A percentile compares a stretch with the other conserved stretches of the same genome.
These are phyloP conservation scores for Platycnemis pennipes DNA, from an alignment of 2,888 invertebrate genomes.

Conservation along the genomic window DNA sequence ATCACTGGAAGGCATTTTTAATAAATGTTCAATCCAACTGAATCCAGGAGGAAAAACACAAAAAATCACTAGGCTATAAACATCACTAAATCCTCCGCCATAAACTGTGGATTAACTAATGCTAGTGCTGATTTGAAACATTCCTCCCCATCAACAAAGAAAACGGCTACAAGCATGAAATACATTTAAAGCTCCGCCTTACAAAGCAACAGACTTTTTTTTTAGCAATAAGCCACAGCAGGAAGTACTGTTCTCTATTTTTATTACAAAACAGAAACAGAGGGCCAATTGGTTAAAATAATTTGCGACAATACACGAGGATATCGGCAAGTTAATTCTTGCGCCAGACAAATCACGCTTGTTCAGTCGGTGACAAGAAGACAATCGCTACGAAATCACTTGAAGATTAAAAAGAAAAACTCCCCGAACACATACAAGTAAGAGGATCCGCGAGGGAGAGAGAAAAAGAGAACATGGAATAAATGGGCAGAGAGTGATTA, in stretches of 20 bases:
- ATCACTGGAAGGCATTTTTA: no score
- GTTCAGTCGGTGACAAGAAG: background rate
- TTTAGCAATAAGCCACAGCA: background rate
- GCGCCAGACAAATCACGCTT: background rate
- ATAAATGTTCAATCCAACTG: no score
- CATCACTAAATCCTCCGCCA: no score
- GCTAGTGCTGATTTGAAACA: no score
- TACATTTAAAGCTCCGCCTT: background rate
- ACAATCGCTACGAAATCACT: background rate
- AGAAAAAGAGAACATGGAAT: background rate
- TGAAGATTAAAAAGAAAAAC: background rate
- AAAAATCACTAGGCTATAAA: no score
- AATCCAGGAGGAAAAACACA: no score
- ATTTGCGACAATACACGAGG: background rate
- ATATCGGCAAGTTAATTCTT: background rate
- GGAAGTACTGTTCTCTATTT: background rate
- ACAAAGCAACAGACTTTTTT: background rate
- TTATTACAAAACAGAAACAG: background rate
- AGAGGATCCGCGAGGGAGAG: background rate
- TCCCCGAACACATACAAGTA: background rate
- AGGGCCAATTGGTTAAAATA: background rate
- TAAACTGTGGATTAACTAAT: no score
- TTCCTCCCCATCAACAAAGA: background rate
- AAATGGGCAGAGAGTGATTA: background rate
- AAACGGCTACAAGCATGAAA: background rate